Conservation (phyloP, 2,888 invertebrate genomes). For the Dicycla oo region DNA sequence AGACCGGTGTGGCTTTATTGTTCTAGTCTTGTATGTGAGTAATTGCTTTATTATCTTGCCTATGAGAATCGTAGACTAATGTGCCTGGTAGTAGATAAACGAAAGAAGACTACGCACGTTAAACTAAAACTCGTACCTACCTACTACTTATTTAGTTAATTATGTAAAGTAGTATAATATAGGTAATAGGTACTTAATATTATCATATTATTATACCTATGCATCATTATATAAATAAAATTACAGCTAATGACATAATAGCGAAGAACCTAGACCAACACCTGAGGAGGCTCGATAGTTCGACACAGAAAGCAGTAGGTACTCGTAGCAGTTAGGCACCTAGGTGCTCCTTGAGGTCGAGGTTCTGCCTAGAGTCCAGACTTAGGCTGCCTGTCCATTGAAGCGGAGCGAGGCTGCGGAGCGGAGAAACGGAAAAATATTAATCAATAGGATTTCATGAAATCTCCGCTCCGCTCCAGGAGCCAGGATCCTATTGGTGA, state of each 20-base stretch:
- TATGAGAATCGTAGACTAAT: not conserved
- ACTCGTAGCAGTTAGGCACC: not conserved
- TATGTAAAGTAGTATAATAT: not conserved
- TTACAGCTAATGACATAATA: not conserved
- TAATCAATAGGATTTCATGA: too few relatives aligned
- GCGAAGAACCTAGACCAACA: not conserved
- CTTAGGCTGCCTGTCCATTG: too few relatives aligned
- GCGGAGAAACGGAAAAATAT: too few relatives aligned
- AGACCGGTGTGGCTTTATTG: constrained; percentile 17
- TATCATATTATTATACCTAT: too few relatives aligned
- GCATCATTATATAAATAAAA: too few relatives aligned
- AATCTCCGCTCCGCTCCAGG: too few relatives aligned
- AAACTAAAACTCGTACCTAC: too few relatives aligned
- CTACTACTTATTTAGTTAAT: not conserved
- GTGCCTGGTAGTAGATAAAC: not conserved
- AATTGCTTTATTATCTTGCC: not conserved
- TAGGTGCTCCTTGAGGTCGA: not conserved
- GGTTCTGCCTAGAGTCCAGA: not conserved
- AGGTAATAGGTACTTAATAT: not conserved
- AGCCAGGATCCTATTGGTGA: too few relatives aligned
- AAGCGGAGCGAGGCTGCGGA: too few relatives aligned
- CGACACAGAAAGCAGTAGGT: not conserved
- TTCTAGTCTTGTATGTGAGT: constrained; percentile 27
- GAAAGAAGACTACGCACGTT: too few relatives aligned
- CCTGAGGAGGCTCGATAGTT: not conserved